These are phyloP conservation scores for Crotophaga sulcirostris DNA, from an alignment of 2,113 vertebrate species.

Conservation along the genomic window DNA sequence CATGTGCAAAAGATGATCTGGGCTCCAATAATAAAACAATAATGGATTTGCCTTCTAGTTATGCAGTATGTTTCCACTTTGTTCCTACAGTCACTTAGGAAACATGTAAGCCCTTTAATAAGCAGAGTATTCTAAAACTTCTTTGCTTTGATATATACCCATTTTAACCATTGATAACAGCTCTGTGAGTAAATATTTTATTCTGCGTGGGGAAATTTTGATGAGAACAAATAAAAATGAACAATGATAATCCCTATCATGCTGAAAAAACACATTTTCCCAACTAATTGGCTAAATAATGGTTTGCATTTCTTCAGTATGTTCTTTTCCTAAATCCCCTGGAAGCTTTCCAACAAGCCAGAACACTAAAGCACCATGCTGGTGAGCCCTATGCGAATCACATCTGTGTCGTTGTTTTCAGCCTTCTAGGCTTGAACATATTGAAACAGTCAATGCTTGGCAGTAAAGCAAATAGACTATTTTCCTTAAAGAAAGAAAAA, in stretches of 20 bases:
- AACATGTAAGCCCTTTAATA: constrained; percentile 15
- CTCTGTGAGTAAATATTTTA: constrained; percentile 13
- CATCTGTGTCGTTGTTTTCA: constrained; percentile 37
- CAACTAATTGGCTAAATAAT: constrained; percentile 51
- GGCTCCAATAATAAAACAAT: background rate
- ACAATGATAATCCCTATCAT: constrained; percentile 11
- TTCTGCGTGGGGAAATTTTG: constrained; percentile 3
- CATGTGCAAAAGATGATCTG: background rate
- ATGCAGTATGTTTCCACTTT: background rate
- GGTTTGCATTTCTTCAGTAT: background rate
- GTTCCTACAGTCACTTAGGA: constrained; percentile 16
- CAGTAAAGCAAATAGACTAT: background rate
- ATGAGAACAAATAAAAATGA: constrained; percentile 62
- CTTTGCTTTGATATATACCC: constrained; percentile 2
- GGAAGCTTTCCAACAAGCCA: constrained; percentile 39
- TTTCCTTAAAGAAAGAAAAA: constrained; percentile 39
- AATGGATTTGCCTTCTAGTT: background rate
- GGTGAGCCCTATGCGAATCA: constrained; percentile 16
- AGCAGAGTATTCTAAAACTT: constrained; percentile 45
- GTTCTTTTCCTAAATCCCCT: background rate
- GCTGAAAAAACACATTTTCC: constrained; percentile 37
- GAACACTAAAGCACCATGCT: constrained; percentile 21
- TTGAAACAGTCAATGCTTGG: constrained; percentile 45
- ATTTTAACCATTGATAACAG: constrained; percentile 38
- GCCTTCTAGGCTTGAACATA: constrained; percentile 52